Conservation (phyloP, 2,113 vertebrate genomes). For the Electrona antarctica region DNA sequence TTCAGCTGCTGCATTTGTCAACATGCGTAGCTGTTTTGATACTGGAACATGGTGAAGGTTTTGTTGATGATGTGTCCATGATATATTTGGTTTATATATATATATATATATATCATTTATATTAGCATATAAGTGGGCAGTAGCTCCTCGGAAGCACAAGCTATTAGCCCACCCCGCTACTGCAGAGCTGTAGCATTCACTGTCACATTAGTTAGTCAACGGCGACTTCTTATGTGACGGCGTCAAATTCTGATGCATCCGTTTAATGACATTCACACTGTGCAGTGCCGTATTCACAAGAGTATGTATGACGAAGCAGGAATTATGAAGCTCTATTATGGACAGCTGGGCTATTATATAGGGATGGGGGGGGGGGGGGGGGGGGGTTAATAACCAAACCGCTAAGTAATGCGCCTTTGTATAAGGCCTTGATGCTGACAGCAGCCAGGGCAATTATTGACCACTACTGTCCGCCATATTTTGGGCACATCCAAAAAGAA, state of each 20-base stretch:
- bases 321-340: conserved; percentile 10
- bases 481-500: too few species aligned
- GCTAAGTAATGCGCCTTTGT: neutral
- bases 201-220: neutral
- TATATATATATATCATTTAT: neutral
- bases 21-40: neutral
- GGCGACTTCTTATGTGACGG: conserved; percentile 10
- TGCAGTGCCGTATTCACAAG: neutral
- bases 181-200: conserved; percentile 23
- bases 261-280: neutral
- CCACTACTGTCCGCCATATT: too few species aligned
- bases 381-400: conserved; percentile 6
- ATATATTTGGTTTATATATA: neutral
- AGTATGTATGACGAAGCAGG: conserved; percentile 7
- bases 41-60: neutral
- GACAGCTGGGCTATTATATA: conserved; percentile 62
- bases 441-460: too few species aligned
- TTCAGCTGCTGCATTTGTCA: conserved; percentile 26
- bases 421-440: too few species aligned
- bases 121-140: neutral
- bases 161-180: conserved; percentile 6
- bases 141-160: conserved; percentile 37
- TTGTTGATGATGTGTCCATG: conserved; percentile 7
- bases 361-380: neutral
- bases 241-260: neutral